Conservation (phyloP, 2,113 vertebrate genomes). For the Steatornis caripensis region DNA sequence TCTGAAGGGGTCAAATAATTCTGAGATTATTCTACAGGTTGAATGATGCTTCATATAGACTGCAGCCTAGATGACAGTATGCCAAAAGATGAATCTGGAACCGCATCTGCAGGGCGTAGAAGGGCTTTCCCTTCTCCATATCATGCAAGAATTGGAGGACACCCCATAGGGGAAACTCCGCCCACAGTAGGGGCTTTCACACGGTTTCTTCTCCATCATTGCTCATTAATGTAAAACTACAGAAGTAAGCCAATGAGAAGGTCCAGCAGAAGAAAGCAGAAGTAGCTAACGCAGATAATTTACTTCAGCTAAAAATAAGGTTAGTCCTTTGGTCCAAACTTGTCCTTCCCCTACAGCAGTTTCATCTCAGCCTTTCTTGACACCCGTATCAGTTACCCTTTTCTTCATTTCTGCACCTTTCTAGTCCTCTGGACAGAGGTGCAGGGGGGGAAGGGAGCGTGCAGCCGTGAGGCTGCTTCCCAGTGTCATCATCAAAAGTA, state of each 20-base stretch:
- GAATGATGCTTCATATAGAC: not conserved
- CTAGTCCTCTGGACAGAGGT: not conserved
- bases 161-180: not conserved
- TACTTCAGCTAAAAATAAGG: not conserved
- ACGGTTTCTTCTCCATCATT: not conserved
- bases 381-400: not conserved
- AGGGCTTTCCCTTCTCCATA: not conserved
- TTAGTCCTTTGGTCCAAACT: not conserved
- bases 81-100: not conserved
- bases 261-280: not conserved
- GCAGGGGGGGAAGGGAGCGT: not conserved
- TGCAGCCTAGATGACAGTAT: not conserved
- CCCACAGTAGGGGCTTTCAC: not conserved
- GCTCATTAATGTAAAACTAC: not conserved
- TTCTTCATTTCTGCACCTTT: not conserved
- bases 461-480: not conserved
- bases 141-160: not conserved
- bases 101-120: not conserved
- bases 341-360: not conserved
- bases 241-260: not conserved
- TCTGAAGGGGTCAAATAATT: not conserved
- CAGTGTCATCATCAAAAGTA: not conserved
- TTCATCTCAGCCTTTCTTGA: not conserved
- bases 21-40: not conserved
- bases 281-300: not conserved